Base-by-base conservation (phyloP, 92 coral and sea anemone species). In the Zoanthus sansibaricus region DNA sequence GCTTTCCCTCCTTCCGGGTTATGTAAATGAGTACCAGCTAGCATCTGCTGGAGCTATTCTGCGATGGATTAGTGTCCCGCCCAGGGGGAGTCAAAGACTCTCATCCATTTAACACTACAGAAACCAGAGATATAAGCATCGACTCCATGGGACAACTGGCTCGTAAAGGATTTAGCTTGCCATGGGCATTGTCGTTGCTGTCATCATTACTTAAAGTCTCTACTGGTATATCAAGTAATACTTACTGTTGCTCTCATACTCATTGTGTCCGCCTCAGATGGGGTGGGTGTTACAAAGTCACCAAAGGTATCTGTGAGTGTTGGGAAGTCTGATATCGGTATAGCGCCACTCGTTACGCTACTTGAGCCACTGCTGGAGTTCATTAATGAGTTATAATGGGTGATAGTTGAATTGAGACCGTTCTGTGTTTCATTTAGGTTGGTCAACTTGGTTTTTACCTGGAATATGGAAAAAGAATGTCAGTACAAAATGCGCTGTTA, bases 201-300 rank as follows among this genome's bases (percentile, higher is more conserved):
- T n/a, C n/a, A n/a, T n/a, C n/a, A n/a, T n/a, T n/a, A n/a, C n/a
- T n/a, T n/a, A n/a, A n/a, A n/a, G n/a, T n/a, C n/a, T n/a, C n/a
- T n/a, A n/a, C n/a, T n/a, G n/a, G n/a, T n/a, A n/a, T 7, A 7
- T 5, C 55, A 49, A 49, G 12, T 8, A 64, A 4, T 48, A 86
- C 98, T 93, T 88, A 97, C 99, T 44, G 99, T 97, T 55, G 99
- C 99, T 80, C 99, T 92, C 83, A 97, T 94, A 47, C 99, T 97
- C 99, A 97, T 95, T 6, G 99, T 94, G 83, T 97, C 99, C 31
- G 98, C 93, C 82, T 97, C 99, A 14, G 98, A 95, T n/a, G 96
- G 98, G 72, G 99, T 95, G 54, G 99, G 96, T 25, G 99, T 95
- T 90, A 97, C 96, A 13, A 86, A 66, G 21, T 89, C 92, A 78